These are phyloP conservation scores for Latrodectus hesperus DNA, from an alignment of 2,888 invertebrate genomes.

Conservation along the genomic window DNA sequence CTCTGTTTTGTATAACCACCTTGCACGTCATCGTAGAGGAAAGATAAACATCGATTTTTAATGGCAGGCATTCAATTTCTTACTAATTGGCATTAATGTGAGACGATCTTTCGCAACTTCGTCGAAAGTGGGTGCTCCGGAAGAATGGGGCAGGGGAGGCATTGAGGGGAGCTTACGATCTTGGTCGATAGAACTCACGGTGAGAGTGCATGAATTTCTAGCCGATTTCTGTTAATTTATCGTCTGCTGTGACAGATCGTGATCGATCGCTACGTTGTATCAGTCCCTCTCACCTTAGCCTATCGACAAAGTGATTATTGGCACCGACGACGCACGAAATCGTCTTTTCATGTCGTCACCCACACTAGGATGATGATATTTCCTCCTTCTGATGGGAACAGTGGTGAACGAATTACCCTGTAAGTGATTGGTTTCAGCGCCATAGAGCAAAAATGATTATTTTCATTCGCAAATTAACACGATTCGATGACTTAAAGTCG, in stretches of 20 bases:
- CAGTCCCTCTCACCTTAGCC: conserved; percentile 48
- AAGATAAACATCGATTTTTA: too few species aligned
- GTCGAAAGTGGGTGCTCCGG: too few species aligned
- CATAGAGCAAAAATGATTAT: not conserved
- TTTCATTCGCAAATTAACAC: not conserved
- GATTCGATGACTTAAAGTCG: not conserved
- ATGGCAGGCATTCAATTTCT: too few species aligned
- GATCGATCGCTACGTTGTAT: conserved; percentile 39
- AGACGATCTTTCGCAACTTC: too few species aligned
- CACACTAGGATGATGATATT: conserved; percentile 11
- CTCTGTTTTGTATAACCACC: too few species aligned
- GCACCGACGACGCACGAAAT: not conserved
- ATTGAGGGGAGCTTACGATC: too few species aligned
- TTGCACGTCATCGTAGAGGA: too few species aligned
- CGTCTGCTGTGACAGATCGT: conserved; percentile 23
- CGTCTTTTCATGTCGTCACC: not conserved
- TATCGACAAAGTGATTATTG: conserved; percentile 64
- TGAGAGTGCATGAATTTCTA: too few species aligned
- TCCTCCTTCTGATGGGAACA: conserved; percentile 17
- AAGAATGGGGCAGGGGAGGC: too few species aligned
- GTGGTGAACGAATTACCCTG: conserved; percentile 19
- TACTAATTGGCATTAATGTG: too few species aligned
- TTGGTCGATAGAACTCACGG: too few species aligned
- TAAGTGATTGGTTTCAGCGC: not conserved
- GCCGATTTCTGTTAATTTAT: conserved; percentile 31